Percentiles rank a stretch among this genome's conserved stretches.
These are phyloP conservation scores for Drosophila bipectinata DNA, from an alignment of 1,140 invertebrate genomes.

Conservation along the genomic window DNA sequence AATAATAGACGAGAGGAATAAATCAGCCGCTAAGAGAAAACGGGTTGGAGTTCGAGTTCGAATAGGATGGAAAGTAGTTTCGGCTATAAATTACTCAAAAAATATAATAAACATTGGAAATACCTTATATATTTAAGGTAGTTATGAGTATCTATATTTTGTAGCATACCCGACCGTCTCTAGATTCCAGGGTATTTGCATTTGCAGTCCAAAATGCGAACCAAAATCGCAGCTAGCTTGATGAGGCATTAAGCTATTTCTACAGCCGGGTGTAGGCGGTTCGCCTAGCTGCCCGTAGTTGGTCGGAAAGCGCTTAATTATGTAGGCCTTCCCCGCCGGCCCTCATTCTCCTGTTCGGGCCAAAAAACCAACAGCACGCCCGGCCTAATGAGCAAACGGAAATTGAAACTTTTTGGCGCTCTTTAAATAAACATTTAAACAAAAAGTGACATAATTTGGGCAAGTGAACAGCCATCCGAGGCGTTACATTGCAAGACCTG, in stretches of 20 bases:
- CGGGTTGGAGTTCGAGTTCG: neutral
- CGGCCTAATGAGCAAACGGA: constrained; percentile 66
- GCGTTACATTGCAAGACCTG: constrained; percentile 41
- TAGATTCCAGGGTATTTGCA: constrained; percentile 31
- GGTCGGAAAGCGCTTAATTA: constrained; percentile 59
- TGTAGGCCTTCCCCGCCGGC: constrained; percentile 5
- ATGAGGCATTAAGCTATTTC: constrained; percentile 46
- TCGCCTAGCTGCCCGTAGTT: constrained; percentile 25
- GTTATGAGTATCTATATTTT: neutral
- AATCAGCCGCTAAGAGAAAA: constrained; percentile 41
- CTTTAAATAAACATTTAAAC: constrained; percentile 58
- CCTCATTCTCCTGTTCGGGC: neutral
- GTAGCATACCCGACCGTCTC: neutral
- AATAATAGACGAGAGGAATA: constrained; percentile 20
- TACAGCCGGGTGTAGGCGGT: constrained; percentile 23
- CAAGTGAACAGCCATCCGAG: constrained; percentile 19
- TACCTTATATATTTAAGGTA: neutral
- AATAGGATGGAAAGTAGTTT: neutral
- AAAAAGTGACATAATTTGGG: constrained; percentile 67
- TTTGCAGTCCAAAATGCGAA: constrained; percentile 24
- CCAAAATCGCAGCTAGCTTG: constrained; percentile 35
- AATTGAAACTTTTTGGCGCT: constrained; percentile 65
- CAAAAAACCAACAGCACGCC: constrained; percentile 33
- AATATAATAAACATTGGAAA: neutral
- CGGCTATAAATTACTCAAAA: neutral